phyloP scores from a whole-genome alignment of 2,797 vertebrate genomes.

The Bovichtus diacanthus region DNA sequence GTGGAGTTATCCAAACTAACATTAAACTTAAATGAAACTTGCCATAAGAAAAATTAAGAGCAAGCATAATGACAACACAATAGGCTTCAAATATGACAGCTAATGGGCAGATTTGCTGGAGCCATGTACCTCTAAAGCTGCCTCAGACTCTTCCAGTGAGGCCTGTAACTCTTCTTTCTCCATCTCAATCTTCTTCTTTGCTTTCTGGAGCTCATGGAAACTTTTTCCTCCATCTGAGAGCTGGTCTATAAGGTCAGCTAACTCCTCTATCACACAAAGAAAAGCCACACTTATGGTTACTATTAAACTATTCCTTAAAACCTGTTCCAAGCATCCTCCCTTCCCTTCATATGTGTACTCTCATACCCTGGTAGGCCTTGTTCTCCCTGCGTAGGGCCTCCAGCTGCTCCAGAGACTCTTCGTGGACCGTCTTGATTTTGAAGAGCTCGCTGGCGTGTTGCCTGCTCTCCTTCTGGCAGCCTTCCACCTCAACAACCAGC shows the following conservation, averaged over 20 bases:
- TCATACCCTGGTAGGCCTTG: conserved; percentile 85
- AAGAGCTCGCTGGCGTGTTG: conserved; percentile 86
- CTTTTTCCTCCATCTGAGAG: conserved; percentile 87
- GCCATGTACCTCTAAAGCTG: conserved; percentile 84
- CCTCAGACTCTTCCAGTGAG: conserved; percentile 88
- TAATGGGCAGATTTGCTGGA: neutral
- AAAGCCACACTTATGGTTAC: neutral
- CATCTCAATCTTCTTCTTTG: conserved; percentile 90
- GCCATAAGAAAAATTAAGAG: neutral
- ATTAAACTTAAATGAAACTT: neutral
- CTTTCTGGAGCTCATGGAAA: conserved; percentile 88
- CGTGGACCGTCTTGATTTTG: conserved; percentile 86
- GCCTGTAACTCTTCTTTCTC: conserved; percentile 89
- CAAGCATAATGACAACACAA: neutral
- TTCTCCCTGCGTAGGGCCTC: conserved; percentile 85
- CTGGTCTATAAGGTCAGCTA: conserved; percentile 87
- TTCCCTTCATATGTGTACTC: fast-evolving
- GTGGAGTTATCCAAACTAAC: no score
- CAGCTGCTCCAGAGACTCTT: conserved; percentile 86
- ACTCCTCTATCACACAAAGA: conserved; percentile 80
- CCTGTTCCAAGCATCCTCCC: neutral
- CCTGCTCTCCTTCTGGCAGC: conserved; percentile 87
- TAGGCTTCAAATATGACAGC: neutral
- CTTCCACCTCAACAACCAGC: conserved; percentile 84
- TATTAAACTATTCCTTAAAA: neutral